phyloP scores from a whole-genome alignment of 2,113 vertebrate species.

The Gambusia holbrooki region DNA sequence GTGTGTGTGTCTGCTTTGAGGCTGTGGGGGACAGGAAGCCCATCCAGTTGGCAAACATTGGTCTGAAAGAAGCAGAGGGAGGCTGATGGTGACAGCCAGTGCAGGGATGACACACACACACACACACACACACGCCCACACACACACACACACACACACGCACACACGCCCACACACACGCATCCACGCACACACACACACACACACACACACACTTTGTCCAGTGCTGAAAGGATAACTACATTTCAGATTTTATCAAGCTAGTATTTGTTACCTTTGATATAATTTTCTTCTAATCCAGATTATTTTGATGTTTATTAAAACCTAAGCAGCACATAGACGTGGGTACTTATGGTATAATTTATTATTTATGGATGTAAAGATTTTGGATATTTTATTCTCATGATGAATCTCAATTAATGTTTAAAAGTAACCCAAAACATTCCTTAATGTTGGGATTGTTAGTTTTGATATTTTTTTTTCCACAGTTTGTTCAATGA shows the following conservation, averaged over 20 bases:
- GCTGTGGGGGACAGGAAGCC: conserved; percentile 62
- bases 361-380: no score
- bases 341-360: no score
- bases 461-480: no score
- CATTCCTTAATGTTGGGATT: no score
- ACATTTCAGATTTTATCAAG: conserved; percentile 2
- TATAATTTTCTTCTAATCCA: no score
- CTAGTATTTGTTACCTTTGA: not conserved
- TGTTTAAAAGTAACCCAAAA: no score
- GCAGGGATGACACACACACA: conserved; percentile 28
- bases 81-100: conserved; percentile 50
- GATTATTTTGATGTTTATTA: not conserved
- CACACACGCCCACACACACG: conserved; percentile 16
- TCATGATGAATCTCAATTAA: no score
- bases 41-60: conserved; percentile 68
- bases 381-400: no score
- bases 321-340: not conserved
- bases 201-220: conserved; percentile 6
- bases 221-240: not conserved
- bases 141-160: not conserved
- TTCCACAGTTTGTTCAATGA: no score
- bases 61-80: conserved; percentile 67
- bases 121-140: no score
- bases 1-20: conserved; percentile 13
- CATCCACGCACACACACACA: conserved; percentile 5